These are phyloP conservation scores for Sesamia inferens DNA, from an alignment of 2,888 invertebrate species.

Conservation along the genomic window DNA sequence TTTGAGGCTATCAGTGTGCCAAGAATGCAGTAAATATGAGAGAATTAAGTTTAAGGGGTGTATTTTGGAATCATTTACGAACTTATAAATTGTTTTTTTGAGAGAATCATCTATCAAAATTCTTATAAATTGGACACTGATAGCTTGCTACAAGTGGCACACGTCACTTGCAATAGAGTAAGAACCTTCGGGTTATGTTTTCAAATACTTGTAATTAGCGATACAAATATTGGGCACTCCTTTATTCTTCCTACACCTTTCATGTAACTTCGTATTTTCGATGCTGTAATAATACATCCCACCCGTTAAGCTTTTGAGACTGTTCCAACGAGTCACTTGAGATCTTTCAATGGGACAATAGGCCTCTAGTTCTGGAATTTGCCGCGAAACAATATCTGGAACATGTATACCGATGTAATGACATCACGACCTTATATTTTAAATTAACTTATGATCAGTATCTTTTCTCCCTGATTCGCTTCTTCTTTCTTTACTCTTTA, in stretches of 20 bases:
- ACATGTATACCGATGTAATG: no score
- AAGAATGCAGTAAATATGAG: background rate
- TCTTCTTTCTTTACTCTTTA: background rate
- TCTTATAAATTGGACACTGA: slow-evolving; percentile 8
- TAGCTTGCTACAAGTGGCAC: slow-evolving; percentile 12
- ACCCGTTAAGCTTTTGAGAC: background rate
- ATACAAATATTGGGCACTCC: slow-evolving; percentile 10
- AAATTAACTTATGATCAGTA: background rate
- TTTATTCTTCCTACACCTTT: background rate
- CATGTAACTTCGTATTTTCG: background rate
- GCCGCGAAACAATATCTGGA: no score
- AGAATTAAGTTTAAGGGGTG: background rate
- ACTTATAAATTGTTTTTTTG: background rate
- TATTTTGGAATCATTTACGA: background rate
- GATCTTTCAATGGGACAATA: background rate
- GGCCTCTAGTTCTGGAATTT: no score
- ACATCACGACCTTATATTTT: background rate
- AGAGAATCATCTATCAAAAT: background rate
- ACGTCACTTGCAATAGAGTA: slow-evolving; percentile 21
- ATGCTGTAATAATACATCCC: background rate
- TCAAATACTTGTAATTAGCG: slow-evolving; percentile 9
- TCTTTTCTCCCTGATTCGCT: background rate
- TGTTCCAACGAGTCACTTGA: background rate
- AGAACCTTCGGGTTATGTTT: background rate
- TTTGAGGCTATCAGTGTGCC: slow-evolving; percentile 15